phyloP scores from a whole-genome alignment of 2,113 vertebrate species.

The Dasypus novemcinctus region DNA sequence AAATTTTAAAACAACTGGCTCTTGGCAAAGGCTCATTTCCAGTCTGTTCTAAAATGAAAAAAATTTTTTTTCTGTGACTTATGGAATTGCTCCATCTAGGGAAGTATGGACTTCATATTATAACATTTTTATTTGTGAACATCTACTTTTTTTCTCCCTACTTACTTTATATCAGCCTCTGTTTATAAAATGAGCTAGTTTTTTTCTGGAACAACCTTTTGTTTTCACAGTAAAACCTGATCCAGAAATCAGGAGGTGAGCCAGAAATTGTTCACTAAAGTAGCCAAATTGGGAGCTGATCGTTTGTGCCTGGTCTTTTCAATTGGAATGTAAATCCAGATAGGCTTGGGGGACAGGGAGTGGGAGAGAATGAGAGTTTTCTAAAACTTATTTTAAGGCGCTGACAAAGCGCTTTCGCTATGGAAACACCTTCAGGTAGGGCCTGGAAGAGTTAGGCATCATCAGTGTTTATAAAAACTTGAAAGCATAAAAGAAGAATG shows the following conservation, averaged over 20 bases:
- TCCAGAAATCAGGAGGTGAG: constrained; percentile 41
- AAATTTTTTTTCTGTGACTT: constrained; percentile 52
- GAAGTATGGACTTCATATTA: background rate
- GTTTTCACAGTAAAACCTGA: constrained; percentile 52
- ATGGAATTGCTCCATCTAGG: background rate
- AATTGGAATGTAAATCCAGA: constrained; percentile 26
- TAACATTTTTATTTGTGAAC: constrained; percentile 20
- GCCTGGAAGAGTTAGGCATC: background rate
- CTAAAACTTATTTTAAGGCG: constrained; percentile 44
- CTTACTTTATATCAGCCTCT: background rate
- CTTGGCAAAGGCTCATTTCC: constrained; percentile 35
- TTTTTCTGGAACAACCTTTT: constrained; percentile 60
- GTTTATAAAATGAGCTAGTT: constrained; percentile 41
- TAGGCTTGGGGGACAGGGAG: background rate
- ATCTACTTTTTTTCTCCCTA: background rate
- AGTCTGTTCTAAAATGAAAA: constrained; percentile 64
- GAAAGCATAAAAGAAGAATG: constrained; percentile 1
- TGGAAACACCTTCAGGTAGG: constrained; percentile 36
- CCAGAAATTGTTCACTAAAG: constrained; percentile 48
- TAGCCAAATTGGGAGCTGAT: constrained; percentile 48
- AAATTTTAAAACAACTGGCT: constrained; percentile 62
- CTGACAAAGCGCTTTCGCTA: background rate
- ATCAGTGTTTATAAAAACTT: constrained; percentile 14
- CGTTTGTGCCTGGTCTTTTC: constrained; percentile 52
- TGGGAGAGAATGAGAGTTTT: constrained; percentile 37